A percentile compares a stretch with the other conserved stretches of the same genome.
Evolutionary conservation across 2,113 vertebrate species (phyloP).

Genomic region (Entelurus aequoreus): DNA sequence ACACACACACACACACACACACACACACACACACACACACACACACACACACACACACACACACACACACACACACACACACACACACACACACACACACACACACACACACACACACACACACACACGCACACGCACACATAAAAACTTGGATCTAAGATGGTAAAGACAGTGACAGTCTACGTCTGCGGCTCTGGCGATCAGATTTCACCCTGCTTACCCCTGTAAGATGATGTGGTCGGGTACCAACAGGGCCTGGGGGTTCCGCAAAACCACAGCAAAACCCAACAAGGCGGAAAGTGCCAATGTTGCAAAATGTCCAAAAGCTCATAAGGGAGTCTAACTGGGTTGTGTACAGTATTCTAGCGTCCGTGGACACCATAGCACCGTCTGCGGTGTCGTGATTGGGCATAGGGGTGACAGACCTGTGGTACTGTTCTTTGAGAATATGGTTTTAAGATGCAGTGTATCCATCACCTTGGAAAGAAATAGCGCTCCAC

Average conservation of each 20-base stretch:
- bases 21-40: background rate
- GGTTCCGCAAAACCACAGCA: constrained; percentile 18
- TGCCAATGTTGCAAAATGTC: constrained; percentile 8
- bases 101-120: background rate
- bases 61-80: background rate
- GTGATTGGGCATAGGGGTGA: background rate
- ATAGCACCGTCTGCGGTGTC: background rate
- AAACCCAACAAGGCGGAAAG: background rate
- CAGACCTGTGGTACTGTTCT: constrained; percentile 5
- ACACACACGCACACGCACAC: background rate
- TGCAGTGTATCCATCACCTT: no score
- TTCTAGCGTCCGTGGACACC: background rate
- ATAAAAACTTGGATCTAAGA: background rate
- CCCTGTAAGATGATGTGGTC: constrained; percentile 25
- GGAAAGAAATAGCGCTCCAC: no score
- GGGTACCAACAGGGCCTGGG: constrained; percentile 16
- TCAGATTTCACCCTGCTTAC: constrained; percentile 45
- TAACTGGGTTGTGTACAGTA: constrained; percentile 8
- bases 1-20: background rate
- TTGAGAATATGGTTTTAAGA: no score
- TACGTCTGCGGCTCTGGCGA: constrained; percentile 12
- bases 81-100: background rate
- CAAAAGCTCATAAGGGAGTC: constrained; percentile 1
- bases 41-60: background rate
- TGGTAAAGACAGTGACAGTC: constrained; percentile 6